Evolutionary conservation across 2,113 vertebrate species (phyloP), one percentile per base, ranked within the genome.

Genomic region (Cepphus grylle): DNA sequence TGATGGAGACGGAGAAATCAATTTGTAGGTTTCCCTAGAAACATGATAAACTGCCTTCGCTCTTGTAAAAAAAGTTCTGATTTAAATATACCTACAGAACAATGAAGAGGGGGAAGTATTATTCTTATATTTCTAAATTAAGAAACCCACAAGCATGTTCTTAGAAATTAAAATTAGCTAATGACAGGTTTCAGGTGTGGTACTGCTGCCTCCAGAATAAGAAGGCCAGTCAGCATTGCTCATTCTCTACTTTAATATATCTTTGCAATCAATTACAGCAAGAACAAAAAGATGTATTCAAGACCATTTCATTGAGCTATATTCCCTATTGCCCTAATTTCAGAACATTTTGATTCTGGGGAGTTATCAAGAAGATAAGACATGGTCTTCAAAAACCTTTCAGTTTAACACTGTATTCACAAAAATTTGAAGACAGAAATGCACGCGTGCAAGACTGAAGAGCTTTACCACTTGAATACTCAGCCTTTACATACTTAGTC

Each of bases 91-190:
- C 8, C 55, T 66, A 43, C 8, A n/a, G 14, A 86, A 81, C 42
- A 94, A 43, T 3, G 3, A 18, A 73, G 25, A 22, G 6, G 70
- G 22, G 6, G 8, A 4, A 74, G 4, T 29, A 56, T 42, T 78
- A 40, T 36, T 87, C 38, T 81, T 90, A 38, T 40, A 83, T 47
- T 90, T 55, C 53, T 65, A 83, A 94, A 94, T 67, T 84, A 47
- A 83, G 89, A 96, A 85, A 58, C 8, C 7, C 58, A 83, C 70
- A 72, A 43, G 34, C 36, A 53, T 30, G 5, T 74, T 52, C 50
- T 66, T 82, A 3, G 55, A 90, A 94, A 66, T 49, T 74, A 63
- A 92, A 96, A 90, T 72, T 23, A 78, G 23, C 42, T 89, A 94
- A 89, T 53, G 50, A 73, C 52, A 87, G 7, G 26, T 65, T 83